Evolutionary conservation across 1,140 invertebrate genomes (phyloP), one percentile per base, ranked within the genome.

Genomic region (Eulimnadia texana): DNA sequence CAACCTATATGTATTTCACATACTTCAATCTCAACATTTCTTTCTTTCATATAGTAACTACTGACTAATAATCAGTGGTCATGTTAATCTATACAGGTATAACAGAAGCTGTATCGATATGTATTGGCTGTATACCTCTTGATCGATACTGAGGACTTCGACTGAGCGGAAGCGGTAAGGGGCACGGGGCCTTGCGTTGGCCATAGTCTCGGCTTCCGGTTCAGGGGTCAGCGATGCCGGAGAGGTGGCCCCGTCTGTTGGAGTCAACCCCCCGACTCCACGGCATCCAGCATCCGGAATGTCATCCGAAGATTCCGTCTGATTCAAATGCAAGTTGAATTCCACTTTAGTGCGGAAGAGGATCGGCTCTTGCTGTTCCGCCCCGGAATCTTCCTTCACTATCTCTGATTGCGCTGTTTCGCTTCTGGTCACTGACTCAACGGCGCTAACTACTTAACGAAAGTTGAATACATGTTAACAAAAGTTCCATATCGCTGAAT

Each of bases 1-100:
- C 86, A 66, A 84, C 77, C 64, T 73, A 50, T 27, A n/a, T n/a
- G n/a, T 27, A 33, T 20, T 54, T 22, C 20, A 57, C 10, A 58
- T 6, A 20, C n/a, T n/a, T 23, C 19, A 57, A 25, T 57, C n/a
- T 20, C 22, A 58, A 42, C 13, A 54, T n/a, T n/a, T n/a, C 33
- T 42, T 42, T 42, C 16, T 42, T 16, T 42, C 16, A 42, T 42
- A 42, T 42, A 9, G 33, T 42, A 9, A 42, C 33, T 42, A 42
- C 16, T 42, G 6, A 6, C 33, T 42, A 42, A 9, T 42, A 42
- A 16, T 42, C n/a, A n/a, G n/a, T n/a, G n/a, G n/a, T n/a, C n/a
- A n/a, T n/a, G n/a, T n/a, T n/a, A n/a, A n/a, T 42, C 16, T 42
- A 42, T 42, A 42, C 33, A 42, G 16, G 33, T 9, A 42, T n/a